Evolutionary conservation across 2,113 vertebrate genomes (phyloP), one percentile per base, ranked within the genome.

Genomic region (Coreoperca whiteheadi): DNA sequence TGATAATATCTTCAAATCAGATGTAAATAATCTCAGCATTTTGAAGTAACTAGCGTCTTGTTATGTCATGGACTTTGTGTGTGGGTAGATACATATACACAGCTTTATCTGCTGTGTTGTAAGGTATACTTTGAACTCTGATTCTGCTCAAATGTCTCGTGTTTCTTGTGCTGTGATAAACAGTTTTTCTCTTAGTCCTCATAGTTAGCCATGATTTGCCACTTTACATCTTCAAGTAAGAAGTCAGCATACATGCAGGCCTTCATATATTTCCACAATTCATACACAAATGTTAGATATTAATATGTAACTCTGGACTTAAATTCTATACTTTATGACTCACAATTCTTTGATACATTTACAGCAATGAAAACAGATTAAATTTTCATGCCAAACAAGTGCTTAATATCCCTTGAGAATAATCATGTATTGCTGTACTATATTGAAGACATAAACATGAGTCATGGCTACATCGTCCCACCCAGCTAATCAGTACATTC

Each of bases 81-180:
- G 57, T 59, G 28, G 88, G 75, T 15, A 28, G 75, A 71, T 53
- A 74, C 60, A 83, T 75, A 74, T 53, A 77, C 32, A 6, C 30
- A 72, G 11, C 69, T 76, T 89, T 90, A 88, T 91, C 88, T 91
- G 66, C 11, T 66, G 76, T 91, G 87, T 76, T 77, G 88, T 69
- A 86, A 88, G 59, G 21, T 74, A 85, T 39, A 87, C 86, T 82
- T 91, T 95, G 87, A 91, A 90, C 76, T 80, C 39, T 77, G 75
- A 63, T 53, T 67, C 67, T 65, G 67, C 56, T 72, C 7, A 80
- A 37, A 72, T 53, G 34, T 74, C 20, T 28, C 23, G 1, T 72
- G 25, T 39, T 61, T 67, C 53, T 51, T 70, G 12, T 43, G 16
- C 50, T 74, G 37, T 59, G 20, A 73, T 57, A 23, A 74, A 72